A percentile compares a stretch with the other conserved stretches of the same genome.
phyloP scores from a whole-genome alignment of 2,113 vertebrate species.

The Sus scrofa region T2T-Sscrofa CM000812.6:168793501-168794000 shows the following conservation, averaged over 20 bases:
- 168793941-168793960: not conserved
- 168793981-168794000: not conserved
- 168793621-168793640: not conserved
- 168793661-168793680: not conserved
- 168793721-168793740: not conserved
- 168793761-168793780: not conserved
- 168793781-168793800: not conserved
- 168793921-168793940: not conserved
- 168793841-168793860: constrained; percentile 21
- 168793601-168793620: not conserved
- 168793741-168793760: not conserved
- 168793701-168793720: not conserved
- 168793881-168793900: constrained; percentile 20
- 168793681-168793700: not conserved
- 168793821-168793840: not conserved
- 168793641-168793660: not conserved
- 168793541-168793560: not conserved
- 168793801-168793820: constrained; percentile 41
- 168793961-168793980: not conserved
- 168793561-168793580: not conserved
- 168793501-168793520: not conserved
- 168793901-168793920: constrained; percentile 42
- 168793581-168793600: not conserved
- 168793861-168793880: constrained; percentile 56
- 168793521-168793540: not conserved